Evolutionary conservation across 2,113 vertebrate species (phyloP).

Genomic region (Apodemus sylvaticus): DNA sequence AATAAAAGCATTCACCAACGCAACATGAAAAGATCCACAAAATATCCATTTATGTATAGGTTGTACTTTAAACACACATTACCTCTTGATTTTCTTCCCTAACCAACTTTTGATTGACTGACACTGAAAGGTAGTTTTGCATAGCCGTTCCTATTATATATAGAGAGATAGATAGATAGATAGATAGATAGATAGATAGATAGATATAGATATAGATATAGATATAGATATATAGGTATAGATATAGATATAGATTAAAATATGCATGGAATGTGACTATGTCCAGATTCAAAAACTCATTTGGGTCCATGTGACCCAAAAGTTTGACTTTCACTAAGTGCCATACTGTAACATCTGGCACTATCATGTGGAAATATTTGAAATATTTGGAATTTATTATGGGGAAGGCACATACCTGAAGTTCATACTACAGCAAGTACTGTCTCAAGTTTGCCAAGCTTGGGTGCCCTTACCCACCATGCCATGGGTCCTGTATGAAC

Average conservation of each 20-base stretch:
- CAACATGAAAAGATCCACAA: conserved; percentile 31
- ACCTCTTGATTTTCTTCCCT: background rate
- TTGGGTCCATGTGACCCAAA: conserved; percentile 7
- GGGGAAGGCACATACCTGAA: background rate
- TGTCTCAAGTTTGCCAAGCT: background rate
- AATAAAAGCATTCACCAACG: background rate
- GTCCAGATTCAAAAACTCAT: conserved; percentile 15
- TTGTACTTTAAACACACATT: background rate
- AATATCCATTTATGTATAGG: background rate
- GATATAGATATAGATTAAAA: too few relatives aligned
- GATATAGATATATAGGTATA: too few relatives aligned
- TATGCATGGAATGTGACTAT: background rate
- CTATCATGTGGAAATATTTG: conserved; percentile 27
- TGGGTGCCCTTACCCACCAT: background rate
- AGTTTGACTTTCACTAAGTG: background rate
- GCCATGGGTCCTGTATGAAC: background rate
- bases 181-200: too few relatives aligned
- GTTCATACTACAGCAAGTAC: background rate
- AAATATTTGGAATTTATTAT: background rate
- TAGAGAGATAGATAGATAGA: too few relatives aligned
- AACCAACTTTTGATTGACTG: background rate
- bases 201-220: too few relatives aligned
- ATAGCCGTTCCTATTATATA: background rate
- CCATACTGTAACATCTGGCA: background rate
- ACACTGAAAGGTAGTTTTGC: background rate